These are phyloP conservation scores for Musca vetustissima DNA, from an alignment of 1,140 invertebrate genomes.

Conservation along the genomic window DNA sequence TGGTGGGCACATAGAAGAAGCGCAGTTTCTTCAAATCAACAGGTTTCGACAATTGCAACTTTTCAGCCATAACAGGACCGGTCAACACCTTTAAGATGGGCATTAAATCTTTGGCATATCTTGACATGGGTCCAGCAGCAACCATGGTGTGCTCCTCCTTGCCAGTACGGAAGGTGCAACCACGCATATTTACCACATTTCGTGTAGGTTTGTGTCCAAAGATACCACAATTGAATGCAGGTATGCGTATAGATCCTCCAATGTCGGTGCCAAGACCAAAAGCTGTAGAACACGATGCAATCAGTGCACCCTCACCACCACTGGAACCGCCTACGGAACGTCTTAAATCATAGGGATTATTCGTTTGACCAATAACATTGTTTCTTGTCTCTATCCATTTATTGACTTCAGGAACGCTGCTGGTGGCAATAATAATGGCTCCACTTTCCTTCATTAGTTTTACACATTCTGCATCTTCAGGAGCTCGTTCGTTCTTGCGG, in stretches of 20 bases:
- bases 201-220: conserved; percentile 89
- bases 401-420: conserved; percentile 88
- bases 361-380: conserved; percentile 87
- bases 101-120: conserved; percentile 73
- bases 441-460: conserved; percentile 74
- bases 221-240: conserved; percentile 91
- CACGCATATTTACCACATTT: conserved; percentile 63
- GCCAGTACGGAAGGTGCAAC: conserved; percentile 64
- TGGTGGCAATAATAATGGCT: conserved; percentile 86
- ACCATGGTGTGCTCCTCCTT: conserved; percentile 65
- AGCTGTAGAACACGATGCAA: conserved; percentile 76
- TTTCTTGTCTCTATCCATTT: conserved; percentile 80
- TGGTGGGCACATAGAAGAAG: conserved; percentile 77
- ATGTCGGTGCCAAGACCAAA: conserved; percentile 90
- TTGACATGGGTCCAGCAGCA: conserved; percentile 76
- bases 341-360: conserved; percentile 88
- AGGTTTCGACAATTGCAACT: conserved; percentile 54
- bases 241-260: conserved; percentile 93
- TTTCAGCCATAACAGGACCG: conserved; percentile 39
- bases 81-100: conserved; percentile 65
- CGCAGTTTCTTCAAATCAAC: conserved; percentile 71
- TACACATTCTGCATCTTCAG: conserved; percentile 78
- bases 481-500: conserved; percentile 61
- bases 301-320: conserved; percentile 75
- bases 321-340: conserved; percentile 83